These are phyloP conservation scores for Xestoiulus laeticollis DNA, from an alignment of 2,888 invertebrate genomes.

Conservation along the genomic window DNA sequence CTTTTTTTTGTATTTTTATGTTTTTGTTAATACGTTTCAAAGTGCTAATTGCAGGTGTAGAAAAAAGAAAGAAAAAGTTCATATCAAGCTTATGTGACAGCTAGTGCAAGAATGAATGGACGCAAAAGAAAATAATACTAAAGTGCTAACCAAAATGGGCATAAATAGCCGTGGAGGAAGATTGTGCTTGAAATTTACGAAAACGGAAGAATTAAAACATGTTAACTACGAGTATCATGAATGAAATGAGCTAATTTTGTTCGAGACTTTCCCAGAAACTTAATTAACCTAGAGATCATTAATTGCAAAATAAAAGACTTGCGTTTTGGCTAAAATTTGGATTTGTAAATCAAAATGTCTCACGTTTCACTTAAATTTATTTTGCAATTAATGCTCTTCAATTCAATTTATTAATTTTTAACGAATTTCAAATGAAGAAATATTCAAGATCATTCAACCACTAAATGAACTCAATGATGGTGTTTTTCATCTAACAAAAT, in stretches of 20 bases:
- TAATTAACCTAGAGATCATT: neutral
- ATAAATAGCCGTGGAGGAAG: constrained; percentile 43
- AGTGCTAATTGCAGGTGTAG: constrained; percentile 33
- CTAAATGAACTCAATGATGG: neutral
- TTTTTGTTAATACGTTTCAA: constrained; percentile 16
- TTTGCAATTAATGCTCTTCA: neutral
- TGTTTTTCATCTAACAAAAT: too few species aligned
- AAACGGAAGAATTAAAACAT: constrained; percentile 35
- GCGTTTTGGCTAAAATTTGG: too few species aligned
- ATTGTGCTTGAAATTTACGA: constrained; percentile 33
- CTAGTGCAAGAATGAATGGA: constrained; percentile 43
- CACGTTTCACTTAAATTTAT: neutral
- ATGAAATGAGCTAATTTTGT: neutral
- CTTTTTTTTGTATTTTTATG: constrained; percentile 30
- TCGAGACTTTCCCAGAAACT: neutral
- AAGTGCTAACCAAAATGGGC: constrained; percentile 41
- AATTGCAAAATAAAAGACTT: neutral
- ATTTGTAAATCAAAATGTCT: neutral
- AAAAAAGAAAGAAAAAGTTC: neutral
- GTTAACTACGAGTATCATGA: constrained; percentile 4
- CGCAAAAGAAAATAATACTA: constrained; percentile 34
- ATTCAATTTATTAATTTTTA: neutral
- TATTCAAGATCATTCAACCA: neutral
- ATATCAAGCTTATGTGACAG: neutral
- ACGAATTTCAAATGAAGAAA: neutral